Conservation (phyloP, 1,140 invertebrate genomes). For the Nasonia vitripennis region DNA sequence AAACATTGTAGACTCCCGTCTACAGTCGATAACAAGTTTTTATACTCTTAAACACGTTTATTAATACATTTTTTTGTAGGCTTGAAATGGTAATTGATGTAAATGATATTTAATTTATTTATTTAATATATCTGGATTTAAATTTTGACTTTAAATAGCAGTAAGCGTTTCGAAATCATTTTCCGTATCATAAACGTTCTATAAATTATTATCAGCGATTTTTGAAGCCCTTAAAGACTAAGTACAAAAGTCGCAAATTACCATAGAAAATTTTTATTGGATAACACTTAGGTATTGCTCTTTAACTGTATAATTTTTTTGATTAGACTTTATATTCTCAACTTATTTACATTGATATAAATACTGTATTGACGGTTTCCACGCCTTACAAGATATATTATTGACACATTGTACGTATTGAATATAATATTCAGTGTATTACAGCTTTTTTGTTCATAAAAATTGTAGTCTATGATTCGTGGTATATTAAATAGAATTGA, state of each 20-base stretch:
- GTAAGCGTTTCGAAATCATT: no score
- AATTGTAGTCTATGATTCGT: not conserved
- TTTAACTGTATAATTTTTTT: not conserved
- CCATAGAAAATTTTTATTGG: not conserved
- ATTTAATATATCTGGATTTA: no score
- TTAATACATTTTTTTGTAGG: not conserved
- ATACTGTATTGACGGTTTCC: not conserved
- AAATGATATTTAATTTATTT: no score
- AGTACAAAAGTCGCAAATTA: not conserved
- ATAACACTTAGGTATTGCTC: not conserved
- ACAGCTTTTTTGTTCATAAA: not conserved
- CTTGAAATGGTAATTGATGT: not conserved
- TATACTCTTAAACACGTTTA: not conserved
- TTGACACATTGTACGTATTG: not conserved
- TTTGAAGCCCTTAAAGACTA: no score
- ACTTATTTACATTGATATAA: not conserved
- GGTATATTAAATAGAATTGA: not conserved
- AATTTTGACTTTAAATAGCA: no score
- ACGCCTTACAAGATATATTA: not conserved
- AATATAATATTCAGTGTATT: not conserved
- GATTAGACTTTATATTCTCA: not conserved
- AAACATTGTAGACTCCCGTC: not conserved
- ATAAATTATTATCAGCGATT: no score
- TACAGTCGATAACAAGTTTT: not conserved
- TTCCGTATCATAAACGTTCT: no score